phyloP scores from a whole-genome alignment of 2,888 invertebrate genomes.

The Ommatoiulus sabulosus region DNA sequence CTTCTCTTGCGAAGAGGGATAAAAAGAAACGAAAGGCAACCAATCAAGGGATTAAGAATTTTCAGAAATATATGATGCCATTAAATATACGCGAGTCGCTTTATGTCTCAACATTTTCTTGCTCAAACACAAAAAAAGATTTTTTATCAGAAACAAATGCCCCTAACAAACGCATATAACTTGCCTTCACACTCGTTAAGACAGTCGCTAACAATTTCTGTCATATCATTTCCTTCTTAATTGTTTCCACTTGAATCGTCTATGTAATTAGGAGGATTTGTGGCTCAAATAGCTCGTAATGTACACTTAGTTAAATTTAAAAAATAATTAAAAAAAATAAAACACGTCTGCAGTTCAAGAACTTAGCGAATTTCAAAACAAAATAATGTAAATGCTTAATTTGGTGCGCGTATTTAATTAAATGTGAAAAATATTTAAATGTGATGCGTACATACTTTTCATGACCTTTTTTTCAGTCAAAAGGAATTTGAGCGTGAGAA shows the following conservation, averaged over 20 bases:
- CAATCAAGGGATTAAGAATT: conserved; percentile 40
- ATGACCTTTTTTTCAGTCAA: too few species aligned
- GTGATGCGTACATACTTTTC: neutral
- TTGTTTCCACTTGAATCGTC: conserved; percentile 37
- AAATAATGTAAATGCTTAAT: conserved; percentile 44
- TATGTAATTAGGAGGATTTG: conserved; percentile 32
- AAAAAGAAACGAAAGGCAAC: conserved; percentile 34
- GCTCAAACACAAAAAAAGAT: conserved; percentile 23
- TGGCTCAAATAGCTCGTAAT: conserved; percentile 41
- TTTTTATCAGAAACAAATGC: neutral
- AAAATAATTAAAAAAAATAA: too few species aligned
- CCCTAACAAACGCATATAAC: neutral
- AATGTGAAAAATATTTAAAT: neutral
- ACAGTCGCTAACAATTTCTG: too few species aligned
- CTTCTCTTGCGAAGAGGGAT: neutral
- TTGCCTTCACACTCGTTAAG: too few species aligned
- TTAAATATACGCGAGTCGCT: neutral
- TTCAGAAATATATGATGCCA: conserved; percentile 22
- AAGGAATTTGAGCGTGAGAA: too few species aligned
- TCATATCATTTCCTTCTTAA: neutral
- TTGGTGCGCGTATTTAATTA: conserved; percentile 25
- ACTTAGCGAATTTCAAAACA: too few species aligned
- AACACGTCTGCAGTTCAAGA: neutral
- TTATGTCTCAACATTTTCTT: neutral
- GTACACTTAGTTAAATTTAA: conserved; percentile 31